Base-by-base conservation (phyloP, 2,113 vertebrate genomes). In the Cyphomyrus plagiostoma region DNA sequence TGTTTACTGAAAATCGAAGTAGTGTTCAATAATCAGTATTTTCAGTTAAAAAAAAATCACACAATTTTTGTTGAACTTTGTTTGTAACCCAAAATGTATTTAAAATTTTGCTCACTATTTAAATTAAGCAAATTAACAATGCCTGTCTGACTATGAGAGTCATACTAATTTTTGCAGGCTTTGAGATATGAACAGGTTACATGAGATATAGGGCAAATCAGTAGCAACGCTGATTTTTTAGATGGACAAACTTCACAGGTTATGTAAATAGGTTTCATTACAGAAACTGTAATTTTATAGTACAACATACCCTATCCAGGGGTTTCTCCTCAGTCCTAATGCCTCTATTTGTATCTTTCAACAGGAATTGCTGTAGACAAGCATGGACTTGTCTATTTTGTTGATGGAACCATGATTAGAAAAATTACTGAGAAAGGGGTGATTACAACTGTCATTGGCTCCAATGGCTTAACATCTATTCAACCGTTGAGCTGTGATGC, bases 401-500 rank as follows among this genome's bases (percentile, higher is more conserved):
- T 97, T 89, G 97, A 97, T 85, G 97, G 97, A 23, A 97, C 97
- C 89, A 97, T 96, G 94, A 97, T 97, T 92, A 95, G 97, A 91
- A 97, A 96, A 94, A 96, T 97, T 93, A 96, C 97, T 94, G 96
- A 95, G 89, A 95, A 94, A 0, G 96, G 95, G 9, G 92, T 97
- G 82, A 97, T 97, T 94, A 95, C 97, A 88, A 97, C 97, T 50
- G 93, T 97, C 90, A 97, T 97, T 83, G 97, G 97, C 89, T 97
- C 96, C 0, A 97, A 97, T 0, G 97, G 97, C 58, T 95, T 97
- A 90, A 97, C 96, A 87, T 97, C 97, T 88, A 97, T 97, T 10
- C 97, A 97, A 86, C 97, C 97, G 3, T 58, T 97, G 93, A 97
- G 96, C 95, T 97, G 97, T 93, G 97, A 97, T 92, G 96, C 97